Evolutionary conservation across 1,140 invertebrate genomes (phyloP).

Genomic region (Phenacoccus solenopsis): DNA sequence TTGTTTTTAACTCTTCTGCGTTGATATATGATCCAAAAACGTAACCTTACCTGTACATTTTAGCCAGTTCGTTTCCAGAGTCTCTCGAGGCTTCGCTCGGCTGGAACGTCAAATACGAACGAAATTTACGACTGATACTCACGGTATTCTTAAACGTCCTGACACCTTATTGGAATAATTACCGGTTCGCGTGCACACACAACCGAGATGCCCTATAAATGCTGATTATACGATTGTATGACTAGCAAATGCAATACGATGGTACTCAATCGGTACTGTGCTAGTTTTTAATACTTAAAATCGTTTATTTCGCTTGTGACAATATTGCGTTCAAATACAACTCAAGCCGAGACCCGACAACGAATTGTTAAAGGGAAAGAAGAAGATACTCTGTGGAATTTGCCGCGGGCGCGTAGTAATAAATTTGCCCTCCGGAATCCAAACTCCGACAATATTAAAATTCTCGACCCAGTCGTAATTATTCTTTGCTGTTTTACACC

Average conservation of each 20-base stretch:
- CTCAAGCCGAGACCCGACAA: no score
- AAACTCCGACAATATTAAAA: constrained; percentile 16
- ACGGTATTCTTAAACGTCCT: constrained; percentile 10
- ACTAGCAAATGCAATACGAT: neutral
- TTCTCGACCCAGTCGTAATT: constrained; percentile 14
- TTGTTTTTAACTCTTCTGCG: neutral
- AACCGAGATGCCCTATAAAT: neutral
- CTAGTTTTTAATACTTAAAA: neutral
- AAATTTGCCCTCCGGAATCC: constrained; percentile 6
- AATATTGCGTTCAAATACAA: neutral
- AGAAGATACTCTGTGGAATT: neutral
- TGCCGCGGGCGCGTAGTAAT: neutral
- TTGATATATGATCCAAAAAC: constrained; percentile 1
- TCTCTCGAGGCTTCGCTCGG: neutral
- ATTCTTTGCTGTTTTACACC: constrained; percentile 13
- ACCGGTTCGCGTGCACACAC: constrained; percentile 7
- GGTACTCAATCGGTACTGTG: neutral
- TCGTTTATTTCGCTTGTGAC: neutral
- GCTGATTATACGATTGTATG: neutral
- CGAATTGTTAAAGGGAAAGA: no score
- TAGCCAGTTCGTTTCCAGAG: neutral
- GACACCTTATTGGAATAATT: constrained; percentile 15
- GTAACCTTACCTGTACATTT: neutral
- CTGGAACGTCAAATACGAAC: constrained; percentile 11
- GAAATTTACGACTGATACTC: constrained; percentile 9